phyloP scores from a whole-genome alignment of 1,140 invertebrate genomes.

The Forficula auricularia region DNA sequence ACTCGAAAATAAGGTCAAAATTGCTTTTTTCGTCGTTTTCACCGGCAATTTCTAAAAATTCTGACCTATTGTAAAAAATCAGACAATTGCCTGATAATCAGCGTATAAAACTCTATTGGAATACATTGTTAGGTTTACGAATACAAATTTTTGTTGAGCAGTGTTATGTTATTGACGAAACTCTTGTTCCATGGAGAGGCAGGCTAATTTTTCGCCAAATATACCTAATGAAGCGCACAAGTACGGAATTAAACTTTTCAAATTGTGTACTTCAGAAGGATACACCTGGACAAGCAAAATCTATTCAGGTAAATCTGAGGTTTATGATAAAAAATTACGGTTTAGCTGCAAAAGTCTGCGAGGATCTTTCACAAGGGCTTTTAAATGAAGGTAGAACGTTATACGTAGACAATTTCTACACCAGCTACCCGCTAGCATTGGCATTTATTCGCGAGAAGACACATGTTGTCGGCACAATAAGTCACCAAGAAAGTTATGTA shows the following conservation, averaged over 20 bases:
- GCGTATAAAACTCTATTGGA: too few relatives aligned
- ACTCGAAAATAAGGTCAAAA: too few relatives aligned
- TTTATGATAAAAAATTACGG: constrained; percentile 9
- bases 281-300: constrained; percentile 20
- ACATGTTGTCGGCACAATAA: constrained; percentile 28
- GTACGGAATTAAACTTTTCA: constrained; percentile 24
- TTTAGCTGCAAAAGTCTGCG: constrained; percentile 13
- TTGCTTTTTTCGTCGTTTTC: too few relatives aligned
- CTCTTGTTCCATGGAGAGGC: constrained; percentile 24
- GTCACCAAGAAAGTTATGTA: constrained; percentile 22
- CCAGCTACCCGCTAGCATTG: constrained; percentile 23
- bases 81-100: too few relatives aligned
- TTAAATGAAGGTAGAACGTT: constrained; percentile 18
- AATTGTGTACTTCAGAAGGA: constrained; percentile 16
- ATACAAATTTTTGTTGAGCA: too few relatives aligned
- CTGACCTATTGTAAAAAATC: too few relatives aligned
- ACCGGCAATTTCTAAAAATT: too few relatives aligned
- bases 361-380: constrained; percentile 12
- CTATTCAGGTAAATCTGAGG: constrained; percentile 18
- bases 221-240: constrained; percentile 22
- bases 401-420: constrained; percentile 23
- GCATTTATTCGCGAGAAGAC: constrained; percentile 26
- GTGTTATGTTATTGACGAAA: constrained; percentile 22
- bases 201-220: constrained; percentile 22
- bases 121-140: too few relatives aligned